Conservation (phyloP, 1,140 invertebrate species). For the Orussus abietinus region DNA sequence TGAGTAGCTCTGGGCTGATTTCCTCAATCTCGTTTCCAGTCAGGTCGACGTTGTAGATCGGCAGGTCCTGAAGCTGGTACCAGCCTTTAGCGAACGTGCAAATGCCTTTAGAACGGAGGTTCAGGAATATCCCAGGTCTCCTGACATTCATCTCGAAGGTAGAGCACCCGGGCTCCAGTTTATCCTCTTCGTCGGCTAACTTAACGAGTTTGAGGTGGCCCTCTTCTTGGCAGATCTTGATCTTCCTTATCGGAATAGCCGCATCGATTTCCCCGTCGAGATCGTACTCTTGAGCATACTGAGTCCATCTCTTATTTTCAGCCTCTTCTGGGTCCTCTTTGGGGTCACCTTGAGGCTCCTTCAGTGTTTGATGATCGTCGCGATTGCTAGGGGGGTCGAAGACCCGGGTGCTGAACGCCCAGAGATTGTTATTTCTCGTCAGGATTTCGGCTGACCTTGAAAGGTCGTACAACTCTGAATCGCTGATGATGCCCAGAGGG, state of each 20-base stretch:
- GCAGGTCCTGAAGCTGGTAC: slow-evolving; percentile 23
- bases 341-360: too few relatives aligned
- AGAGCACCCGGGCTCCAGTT: slow-evolving; percentile 13
- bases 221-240: slow-evolving; percentile 9
- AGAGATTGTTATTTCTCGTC: slow-evolving; percentile 20
- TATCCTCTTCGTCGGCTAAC: slow-evolving; percentile 11
- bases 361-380: slow-evolving; percentile 27
- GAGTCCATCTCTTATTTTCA: slow-evolving; percentile 9
- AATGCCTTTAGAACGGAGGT: slow-evolving; percentile 19
- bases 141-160: slow-evolving; percentile 15
- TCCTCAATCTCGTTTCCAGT: slow-evolving; percentile 28
- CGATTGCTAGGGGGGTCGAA: too few relatives aligned
- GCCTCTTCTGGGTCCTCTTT: slow-evolving; percentile 16
- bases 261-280: background rate
- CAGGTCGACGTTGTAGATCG: slow-evolving; percentile 22
- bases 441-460: slow-evolving; percentile 19
- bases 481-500: slow-evolving; percentile 19
- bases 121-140: slow-evolving; percentile 12
- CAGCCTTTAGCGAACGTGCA: slow-evolving; percentile 29
- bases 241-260: background rate
- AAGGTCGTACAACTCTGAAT: slow-evolving; percentile 25
- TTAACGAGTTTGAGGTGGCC: slow-evolving; percentile 18
- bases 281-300: background rate
- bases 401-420: slow-evolving; percentile 23
- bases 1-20: slow-evolving; percentile 29